These are phyloP conservation scores for Parauchenoglanis ngamensis DNA, from an alignment of 2,797 vertebrate species.

Conservation along the genomic window DNA sequence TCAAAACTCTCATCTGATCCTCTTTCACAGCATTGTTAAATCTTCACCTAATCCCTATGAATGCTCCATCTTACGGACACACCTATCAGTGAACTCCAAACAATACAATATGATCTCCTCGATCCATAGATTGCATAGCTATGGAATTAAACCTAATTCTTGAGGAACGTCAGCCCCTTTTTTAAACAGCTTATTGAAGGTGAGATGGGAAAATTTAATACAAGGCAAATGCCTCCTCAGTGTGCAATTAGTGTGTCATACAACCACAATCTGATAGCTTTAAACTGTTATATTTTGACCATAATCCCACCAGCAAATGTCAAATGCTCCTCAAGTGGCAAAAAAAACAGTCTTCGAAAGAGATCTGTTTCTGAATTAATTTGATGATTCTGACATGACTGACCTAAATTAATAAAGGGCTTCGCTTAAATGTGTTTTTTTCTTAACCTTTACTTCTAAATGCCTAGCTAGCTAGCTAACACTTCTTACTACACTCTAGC, in stretches of 20 bases:
- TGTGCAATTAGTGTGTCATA: not conserved
- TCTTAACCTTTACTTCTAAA: not conserved
- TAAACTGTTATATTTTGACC: not conserved
- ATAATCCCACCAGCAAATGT: not conserved
- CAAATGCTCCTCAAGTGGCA: not conserved
- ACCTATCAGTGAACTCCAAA: conserved; percentile 25
- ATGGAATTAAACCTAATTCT: conserved; percentile 6
- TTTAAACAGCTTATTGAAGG: not conserved
- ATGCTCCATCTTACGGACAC: conserved; percentile 30
- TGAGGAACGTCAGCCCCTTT: not conserved
- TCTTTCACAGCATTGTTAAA: conserved; percentile 3
- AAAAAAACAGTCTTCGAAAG: not conserved
- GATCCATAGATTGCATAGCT: conserved; percentile 31
- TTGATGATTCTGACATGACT: not conserved
- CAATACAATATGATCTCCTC: conserved; percentile 34
- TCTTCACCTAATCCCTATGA: conserved; percentile 19
- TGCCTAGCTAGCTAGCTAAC: not conserved
- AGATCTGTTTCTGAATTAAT: not conserved
- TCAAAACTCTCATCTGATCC: not conserved
- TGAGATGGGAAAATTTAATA: not conserved
- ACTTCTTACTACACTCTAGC: not conserved
- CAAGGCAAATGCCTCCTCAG: not conserved
- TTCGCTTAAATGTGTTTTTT: not conserved
- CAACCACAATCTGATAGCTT: not conserved
- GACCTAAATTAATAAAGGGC: not conserved